Evolutionary conservation across 1,140 invertebrate genomes (phyloP).

Genomic region (Schmidtea mediterranea): DNA sequence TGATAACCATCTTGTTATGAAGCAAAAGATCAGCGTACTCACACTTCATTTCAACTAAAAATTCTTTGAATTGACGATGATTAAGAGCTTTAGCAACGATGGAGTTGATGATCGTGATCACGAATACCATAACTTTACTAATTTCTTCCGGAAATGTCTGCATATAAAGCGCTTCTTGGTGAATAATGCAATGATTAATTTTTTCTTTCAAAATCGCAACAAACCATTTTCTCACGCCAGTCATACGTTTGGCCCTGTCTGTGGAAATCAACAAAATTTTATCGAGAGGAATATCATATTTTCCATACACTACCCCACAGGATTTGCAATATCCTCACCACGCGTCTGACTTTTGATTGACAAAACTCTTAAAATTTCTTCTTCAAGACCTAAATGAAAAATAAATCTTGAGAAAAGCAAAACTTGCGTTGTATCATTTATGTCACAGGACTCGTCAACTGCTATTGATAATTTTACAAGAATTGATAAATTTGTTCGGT

Average conservation of each 20-base stretch:
- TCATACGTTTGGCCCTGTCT: not conserved
- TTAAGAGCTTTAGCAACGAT: not conserved
- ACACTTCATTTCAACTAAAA: slow-evolving; percentile 1
- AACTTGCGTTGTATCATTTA: not conserved
- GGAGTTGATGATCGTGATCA: not conserved
- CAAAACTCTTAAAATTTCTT: not conserved
- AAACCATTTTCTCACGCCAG: not conserved
- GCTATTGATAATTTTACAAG: no score
- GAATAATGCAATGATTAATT: not conserved
- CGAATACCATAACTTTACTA: not conserved
- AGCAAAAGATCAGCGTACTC: no score
- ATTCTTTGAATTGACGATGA: slow-evolving; percentile 3
- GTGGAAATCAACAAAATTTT: not conserved
- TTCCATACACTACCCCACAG: not conserved
- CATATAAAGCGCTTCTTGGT: not conserved
- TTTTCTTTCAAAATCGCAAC: not conserved
- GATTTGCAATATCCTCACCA: not conserved
- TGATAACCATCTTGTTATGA: no score
- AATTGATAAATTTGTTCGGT: no score
- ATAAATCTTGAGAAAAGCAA: not conserved
- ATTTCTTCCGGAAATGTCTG: slow-evolving; percentile 1
- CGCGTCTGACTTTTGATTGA: not conserved
- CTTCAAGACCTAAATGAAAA: not conserved
- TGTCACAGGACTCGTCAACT: no score
- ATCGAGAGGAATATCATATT: not conserved